phyloP scores from a whole-genome alignment of 2,797 vertebrate species.

The Peromyscus aztecus region DNA sequence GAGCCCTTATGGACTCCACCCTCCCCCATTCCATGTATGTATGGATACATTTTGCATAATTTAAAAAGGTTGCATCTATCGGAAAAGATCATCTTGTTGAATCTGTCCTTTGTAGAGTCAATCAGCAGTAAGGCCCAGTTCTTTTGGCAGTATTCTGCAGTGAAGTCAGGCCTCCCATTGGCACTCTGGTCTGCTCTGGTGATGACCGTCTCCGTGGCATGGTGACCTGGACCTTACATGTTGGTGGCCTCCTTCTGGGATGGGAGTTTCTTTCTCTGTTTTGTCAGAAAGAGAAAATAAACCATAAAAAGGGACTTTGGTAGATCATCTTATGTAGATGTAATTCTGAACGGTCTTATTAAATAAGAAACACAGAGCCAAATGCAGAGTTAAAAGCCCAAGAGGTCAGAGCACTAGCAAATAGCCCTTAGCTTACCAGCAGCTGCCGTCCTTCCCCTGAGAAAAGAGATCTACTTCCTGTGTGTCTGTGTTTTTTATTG shows the following conservation, averaged over 20 bases:
- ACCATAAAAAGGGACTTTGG: not conserved
- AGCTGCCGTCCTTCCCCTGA: no score
- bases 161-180: not conserved
- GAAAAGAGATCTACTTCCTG: no score
- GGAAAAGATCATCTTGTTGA: constrained; percentile 11
- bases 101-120: not conserved
- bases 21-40: not conserved
- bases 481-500: no score
- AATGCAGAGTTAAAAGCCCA: no score
- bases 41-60: not conserved
- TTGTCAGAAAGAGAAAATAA: not conserved
- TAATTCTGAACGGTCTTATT: no score
- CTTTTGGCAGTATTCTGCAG: not conserved
- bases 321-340: not conserved
- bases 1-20: not conserved
- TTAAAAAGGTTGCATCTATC: not conserved
- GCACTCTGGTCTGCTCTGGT: not conserved
- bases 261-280: not conserved
- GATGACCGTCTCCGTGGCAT: not conserved
- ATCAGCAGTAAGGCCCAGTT: not conserved
- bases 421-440: no score
- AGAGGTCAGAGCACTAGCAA: no score
- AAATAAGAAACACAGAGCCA: no score
- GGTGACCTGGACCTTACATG: not conserved
- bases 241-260: not conserved